Evolutionary conservation across 2,113 vertebrate species (phyloP).

Genomic region (Paedocypris sp.): DNA sequence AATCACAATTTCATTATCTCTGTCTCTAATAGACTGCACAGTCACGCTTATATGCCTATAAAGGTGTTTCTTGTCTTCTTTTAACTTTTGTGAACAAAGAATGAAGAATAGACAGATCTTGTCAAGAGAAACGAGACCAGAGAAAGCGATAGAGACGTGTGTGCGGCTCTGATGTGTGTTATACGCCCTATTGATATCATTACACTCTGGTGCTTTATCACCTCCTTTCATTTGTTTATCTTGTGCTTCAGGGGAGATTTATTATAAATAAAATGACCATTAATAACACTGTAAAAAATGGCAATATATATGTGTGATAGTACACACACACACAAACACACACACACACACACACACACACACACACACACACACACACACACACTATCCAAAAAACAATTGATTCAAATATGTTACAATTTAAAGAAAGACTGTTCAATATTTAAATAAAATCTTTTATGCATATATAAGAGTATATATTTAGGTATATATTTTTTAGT

Average conservation of each 20-base stretch:
- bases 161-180: slow-evolving; percentile 7
- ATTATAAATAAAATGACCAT: background rate
- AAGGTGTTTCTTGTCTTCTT: background rate
- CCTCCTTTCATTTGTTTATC: slow-evolving; percentile 11
- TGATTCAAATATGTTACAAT: no score
- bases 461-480: no score
- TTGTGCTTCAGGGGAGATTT: slow-evolving; percentile 10
- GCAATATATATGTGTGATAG: no score
- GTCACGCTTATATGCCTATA: background rate
- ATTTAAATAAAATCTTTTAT: no score
- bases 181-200: slow-evolving; percentile 3
- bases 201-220: slow-evolving; percentile 11
- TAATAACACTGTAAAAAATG: background rate
- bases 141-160: slow-evolving; percentile 19
- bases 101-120: slow-evolving; percentile 15
- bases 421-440: no score
- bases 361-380: no score
- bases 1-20: background rate
- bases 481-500: no score
- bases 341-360: no score
- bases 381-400: no score
- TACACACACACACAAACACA: no score
- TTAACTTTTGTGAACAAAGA: slow-evolving; percentile 11
- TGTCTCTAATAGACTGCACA: background rate
- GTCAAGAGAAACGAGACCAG: background rate